Evolutionary conservation across 2,888 invertebrate species (phyloP).

Genomic region (Byasa hedistus): DNA sequence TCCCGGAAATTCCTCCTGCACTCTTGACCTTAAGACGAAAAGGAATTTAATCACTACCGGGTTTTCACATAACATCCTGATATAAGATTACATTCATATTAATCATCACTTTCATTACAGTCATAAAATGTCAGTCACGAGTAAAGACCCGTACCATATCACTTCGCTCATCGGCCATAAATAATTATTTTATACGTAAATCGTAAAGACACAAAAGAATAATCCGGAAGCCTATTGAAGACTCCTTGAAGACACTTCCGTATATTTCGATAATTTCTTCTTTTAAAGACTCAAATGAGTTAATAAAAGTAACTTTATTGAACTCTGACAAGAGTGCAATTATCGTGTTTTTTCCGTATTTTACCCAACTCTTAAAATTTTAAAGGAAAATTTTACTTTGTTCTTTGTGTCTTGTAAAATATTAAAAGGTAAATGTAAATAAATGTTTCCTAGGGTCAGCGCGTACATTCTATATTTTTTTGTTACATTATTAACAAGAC

Average conservation of each 20-base stretch:
- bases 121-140: conserved; percentile 28
- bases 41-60: conserved; percentile 27
- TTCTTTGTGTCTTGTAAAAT: neutral
- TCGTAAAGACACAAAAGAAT: conserved; percentile 24
- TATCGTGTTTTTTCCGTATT: neutral
- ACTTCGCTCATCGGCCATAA: conserved; percentile 6
- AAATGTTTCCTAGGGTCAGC: neutral
- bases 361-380: neutral
- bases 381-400: neutral
- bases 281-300: neutral
- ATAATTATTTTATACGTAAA: conserved; percentile 16
- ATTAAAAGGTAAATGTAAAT: neutral
- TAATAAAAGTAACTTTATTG: neutral
- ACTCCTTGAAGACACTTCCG: conserved; percentile 21
- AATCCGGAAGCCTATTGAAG: conserved; percentile 14
- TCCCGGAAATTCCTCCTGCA: conserved; percentile 24
- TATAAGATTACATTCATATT: conserved; percentile 14
- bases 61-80: conserved; percentile 24
- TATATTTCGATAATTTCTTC: conserved; percentile 14
- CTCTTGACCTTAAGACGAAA: conserved; percentile 23
- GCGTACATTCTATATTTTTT: neutral
- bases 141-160: conserved; percentile 18
- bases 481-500: too few relatives aligned
- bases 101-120: conserved; percentile 28
- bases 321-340: neutral